Conservation (phyloP, 2,113 vertebrate genomes). For the Dascyllus trimaculatus region DNA sequence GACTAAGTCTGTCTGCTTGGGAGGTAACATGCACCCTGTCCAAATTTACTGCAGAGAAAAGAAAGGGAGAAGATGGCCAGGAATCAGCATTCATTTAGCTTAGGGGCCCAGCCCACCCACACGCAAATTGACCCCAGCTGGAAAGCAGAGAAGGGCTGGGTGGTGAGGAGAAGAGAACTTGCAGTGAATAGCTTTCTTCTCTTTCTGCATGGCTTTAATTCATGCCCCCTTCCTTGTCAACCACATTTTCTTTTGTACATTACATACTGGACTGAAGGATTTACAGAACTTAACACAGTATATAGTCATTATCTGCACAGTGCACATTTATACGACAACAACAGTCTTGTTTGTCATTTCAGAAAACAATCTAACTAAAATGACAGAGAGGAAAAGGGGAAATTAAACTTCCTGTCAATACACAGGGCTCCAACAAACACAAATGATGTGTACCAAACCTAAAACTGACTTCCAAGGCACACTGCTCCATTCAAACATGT, state of each 20-base stretch:
- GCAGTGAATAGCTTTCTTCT: slow-evolving; percentile 46
- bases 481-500: slow-evolving; percentile 16
- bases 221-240: slow-evolving; percentile 10
- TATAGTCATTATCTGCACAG: not conserved
- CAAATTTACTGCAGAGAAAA: slow-evolving; percentile 52
- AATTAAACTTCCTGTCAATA: slow-evolving; percentile 54
- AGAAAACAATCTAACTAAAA: slow-evolving; percentile 20
- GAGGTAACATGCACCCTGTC: slow-evolving; percentile 59
- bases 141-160: slow-evolving; percentile 47
- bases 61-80: slow-evolving; percentile 47
- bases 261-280: not conserved
- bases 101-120: slow-evolving; percentile 79
- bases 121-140: slow-evolving; percentile 83
- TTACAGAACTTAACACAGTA: slow-evolving; percentile 30
- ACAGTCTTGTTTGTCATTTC: not conserved
- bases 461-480: slow-evolving; percentile 6
- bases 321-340: slow-evolving; percentile 6
- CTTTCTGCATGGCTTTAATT: slow-evolving; percentile 38
- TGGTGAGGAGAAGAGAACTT: slow-evolving; percentile 28
- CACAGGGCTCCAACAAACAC: slow-evolving; percentile 29
- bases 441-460: not conserved
- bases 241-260: slow-evolving; percentile 21
- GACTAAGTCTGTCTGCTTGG: slow-evolving; percentile 58
- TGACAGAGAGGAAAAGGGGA: slow-evolving; percentile 17
- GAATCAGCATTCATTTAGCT: slow-evolving; percentile 70